Conservation (phyloP, 1,140 invertebrate genomes). For the Rhagoletis pomonella region DNA sequence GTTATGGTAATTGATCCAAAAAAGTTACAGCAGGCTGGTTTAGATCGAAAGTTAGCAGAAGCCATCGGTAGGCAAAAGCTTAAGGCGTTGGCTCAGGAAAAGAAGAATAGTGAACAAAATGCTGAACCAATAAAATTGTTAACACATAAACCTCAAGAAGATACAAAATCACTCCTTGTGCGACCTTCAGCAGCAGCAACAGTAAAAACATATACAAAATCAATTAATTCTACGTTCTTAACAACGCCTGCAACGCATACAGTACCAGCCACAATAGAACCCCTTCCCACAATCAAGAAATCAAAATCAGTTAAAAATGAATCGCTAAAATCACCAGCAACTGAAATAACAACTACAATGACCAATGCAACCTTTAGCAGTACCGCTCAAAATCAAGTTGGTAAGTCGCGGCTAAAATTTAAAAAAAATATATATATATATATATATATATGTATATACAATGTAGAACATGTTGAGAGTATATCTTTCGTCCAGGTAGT, state of each 20-base stretch:
- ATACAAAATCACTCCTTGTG: too few relatives aligned
- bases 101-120: neutral
- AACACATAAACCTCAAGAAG: neutral
- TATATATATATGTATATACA: too few relatives aligned
- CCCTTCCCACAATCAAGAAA: neutral
- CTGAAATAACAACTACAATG: neutral
- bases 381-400: neutral
- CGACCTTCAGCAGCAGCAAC: neutral
- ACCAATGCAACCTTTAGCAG: neutral
- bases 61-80: slow-evolving; percentile 63
- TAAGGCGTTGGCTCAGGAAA: neutral
- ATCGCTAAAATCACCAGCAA: neutral
- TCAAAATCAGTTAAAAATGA: neutral
- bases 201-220: neutral
- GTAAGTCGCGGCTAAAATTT: too few relatives aligned
- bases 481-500: too few relatives aligned
- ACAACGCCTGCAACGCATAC: neutral
- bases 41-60: slow-evolving; percentile 67
- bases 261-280: neutral
- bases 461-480: too few relatives aligned
- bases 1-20: slow-evolving; percentile 64
- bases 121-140: neutral
- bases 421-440: too few relatives aligned
- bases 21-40: slow-evolving; percentile 65
- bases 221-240: too few relatives aligned